These are phyloP conservation scores for Drosophila sturtevanti DNA, from an alignment of 1,140 invertebrate species.

Conservation along the genomic window DNA sequence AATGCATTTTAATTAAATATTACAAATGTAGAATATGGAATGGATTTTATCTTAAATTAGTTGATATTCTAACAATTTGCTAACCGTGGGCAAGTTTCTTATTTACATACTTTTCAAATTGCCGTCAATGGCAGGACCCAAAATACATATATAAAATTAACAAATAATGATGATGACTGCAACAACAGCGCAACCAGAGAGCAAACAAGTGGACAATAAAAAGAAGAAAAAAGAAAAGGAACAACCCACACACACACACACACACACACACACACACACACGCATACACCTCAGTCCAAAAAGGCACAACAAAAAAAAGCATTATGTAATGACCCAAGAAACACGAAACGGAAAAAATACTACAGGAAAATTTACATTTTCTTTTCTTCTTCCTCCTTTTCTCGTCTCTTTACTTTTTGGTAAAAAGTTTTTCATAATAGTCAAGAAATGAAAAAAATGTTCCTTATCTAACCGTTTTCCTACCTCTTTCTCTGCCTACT, in stretches of 20 bases:
- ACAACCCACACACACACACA: neutral
- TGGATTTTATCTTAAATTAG: no score
- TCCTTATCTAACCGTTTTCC: conserved; percentile 9
- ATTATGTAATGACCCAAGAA: conserved; percentile 2
- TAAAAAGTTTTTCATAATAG: conserved; percentile 17
- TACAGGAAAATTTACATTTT: conserved; percentile 3
- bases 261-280: neutral
- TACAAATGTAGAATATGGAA: no score
- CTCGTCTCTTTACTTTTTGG: neutral
- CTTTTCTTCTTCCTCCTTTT: no score
- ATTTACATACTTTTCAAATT: neutral
- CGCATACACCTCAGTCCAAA: neutral
- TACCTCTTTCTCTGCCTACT: no score
- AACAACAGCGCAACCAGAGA: neutral
- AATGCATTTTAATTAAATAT: no score
- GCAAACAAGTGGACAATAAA: conserved; percentile 13
- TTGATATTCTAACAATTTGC: no score
- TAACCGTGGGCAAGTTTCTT: neutral
- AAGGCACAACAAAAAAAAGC: neutral
- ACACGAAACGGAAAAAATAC: neutral
- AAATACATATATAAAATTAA: neutral
- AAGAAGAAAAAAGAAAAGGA: neutral
- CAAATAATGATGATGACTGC: neutral
- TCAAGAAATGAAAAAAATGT: neutral
- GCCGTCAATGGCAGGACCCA: neutral